phyloP scores from a whole-genome alignment of 2,113 vertebrate genomes.

The Salvelinus sp. region DNA sequence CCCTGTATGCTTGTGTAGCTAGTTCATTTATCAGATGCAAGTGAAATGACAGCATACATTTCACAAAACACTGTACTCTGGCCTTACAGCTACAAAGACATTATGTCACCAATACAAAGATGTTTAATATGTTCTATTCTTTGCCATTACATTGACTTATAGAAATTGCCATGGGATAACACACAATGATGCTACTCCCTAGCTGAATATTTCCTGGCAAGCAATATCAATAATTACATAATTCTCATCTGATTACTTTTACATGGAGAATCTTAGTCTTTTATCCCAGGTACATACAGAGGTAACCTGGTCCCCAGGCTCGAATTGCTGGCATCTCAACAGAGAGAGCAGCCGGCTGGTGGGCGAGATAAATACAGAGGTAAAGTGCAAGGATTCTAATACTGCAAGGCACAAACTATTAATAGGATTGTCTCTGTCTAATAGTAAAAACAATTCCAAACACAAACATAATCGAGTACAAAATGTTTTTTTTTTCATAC shows the following conservation, averaged over 20 bases:
- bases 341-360: neutral
- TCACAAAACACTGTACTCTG: too few relatives aligned
- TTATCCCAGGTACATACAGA: constrained; percentile 37
- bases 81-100: neutral
- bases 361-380: constrained; percentile 24
- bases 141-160: neutral
- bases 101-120: neutral
- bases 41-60: neutral
- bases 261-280: constrained; percentile 21
- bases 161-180: neutral
- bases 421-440: constrained; percentile 55
- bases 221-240: constrained; percentile 12
- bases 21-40: neutral
- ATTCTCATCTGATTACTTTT: constrained; percentile 5
- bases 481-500: constrained; percentile 55
- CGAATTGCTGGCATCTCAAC: too few relatives aligned
- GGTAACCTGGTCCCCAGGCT: constrained; percentile 32
- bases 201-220: constrained; percentile 12
- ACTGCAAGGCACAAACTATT: constrained; percentile 77
- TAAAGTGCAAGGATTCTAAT: constrained; percentile 72
- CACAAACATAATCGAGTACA: constrained; percentile 47
- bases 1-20: too few relatives aligned
- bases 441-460: constrained; percentile 55
- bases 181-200: neutral
- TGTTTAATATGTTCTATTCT: neutral